phyloP scores from a whole-genome alignment of 2,888 invertebrate genomes.

The Tetragonula carbonaria region DNA sequence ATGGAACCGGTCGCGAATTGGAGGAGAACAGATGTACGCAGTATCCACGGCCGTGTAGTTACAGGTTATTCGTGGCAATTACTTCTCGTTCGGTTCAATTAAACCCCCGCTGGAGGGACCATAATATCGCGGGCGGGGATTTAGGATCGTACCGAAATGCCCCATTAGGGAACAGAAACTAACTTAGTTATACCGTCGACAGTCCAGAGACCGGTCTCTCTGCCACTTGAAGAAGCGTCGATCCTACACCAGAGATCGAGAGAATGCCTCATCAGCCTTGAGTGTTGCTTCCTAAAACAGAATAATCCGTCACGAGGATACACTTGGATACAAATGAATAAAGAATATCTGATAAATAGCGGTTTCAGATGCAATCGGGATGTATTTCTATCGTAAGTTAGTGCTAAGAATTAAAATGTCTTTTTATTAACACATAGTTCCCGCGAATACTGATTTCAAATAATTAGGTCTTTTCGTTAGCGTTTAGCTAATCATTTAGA shows the following conservation, averaged over 20 bases:
- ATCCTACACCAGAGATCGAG: conserved; percentile 3
- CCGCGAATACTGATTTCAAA: too few species aligned
- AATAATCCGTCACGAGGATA: neutral
- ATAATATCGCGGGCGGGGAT: conserved; percentile 76
- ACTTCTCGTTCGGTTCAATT: conserved; percentile 80
- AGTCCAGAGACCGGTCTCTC: conserved; percentile 59
- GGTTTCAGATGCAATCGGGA: too few species aligned
- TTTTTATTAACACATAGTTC: too few species aligned
- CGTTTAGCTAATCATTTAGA: too few species aligned
- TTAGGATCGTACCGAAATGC: conserved; percentile 75
- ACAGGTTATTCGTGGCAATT: conserved; percentile 54
- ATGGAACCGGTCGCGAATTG: neutral
- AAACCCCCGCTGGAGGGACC: conserved; percentile 72
- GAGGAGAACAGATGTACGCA: conserved; percentile 12
- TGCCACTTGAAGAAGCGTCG: conserved; percentile 42
- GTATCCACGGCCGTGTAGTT: neutral
- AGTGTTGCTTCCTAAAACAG: neutral
- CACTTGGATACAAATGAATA: neutral
- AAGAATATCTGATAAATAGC: neutral
- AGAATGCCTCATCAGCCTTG: conserved; percentile 21
- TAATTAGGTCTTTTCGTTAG: too few species aligned
- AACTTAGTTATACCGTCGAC: conserved; percentile 75
- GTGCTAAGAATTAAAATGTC: too few species aligned
- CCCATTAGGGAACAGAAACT: conserved; percentile 76
- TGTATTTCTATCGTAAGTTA: too few species aligned